Percentiles rank a stretch among this genome's conserved stretches.
Evolutionary conservation across 2,888 invertebrate species (phyloP).

Genomic region (Folsomia candida): DNA sequence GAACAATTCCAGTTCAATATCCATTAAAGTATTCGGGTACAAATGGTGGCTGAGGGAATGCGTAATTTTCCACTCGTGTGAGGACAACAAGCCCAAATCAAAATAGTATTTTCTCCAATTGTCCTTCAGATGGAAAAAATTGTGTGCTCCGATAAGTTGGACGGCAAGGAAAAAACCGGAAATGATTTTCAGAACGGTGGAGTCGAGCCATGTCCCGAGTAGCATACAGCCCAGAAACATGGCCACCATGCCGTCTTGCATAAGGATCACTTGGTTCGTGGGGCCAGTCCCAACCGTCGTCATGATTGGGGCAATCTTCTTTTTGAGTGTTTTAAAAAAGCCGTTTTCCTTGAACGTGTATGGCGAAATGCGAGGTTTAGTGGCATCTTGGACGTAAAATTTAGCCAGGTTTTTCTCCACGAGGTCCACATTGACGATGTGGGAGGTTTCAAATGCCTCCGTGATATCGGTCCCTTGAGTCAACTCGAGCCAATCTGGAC

Average conservation of each 20-base stretch:
- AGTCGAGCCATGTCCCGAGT: conserved; percentile 22
- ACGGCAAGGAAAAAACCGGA: conserved; percentile 43
- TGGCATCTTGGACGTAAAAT: conserved; percentile 46
- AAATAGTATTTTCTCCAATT: conserved; percentile 51
- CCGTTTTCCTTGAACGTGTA: conserved; percentile 51
- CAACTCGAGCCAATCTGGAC: conserved; percentile 67
- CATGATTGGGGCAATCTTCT: conserved; percentile 39
- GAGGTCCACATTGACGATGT: conserved; percentile 38
- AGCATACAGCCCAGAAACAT: conserved; percentile 23
- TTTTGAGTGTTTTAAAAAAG: conserved; percentile 51
- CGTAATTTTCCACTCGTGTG: conserved; percentile 51
- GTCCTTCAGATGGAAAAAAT: conserved; percentile 51
- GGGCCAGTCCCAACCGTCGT: conserved; percentile 44
- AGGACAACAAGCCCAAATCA: conserved; percentile 48
- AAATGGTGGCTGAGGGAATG: conserved; percentile 52
- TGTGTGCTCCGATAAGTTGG: conserved; percentile 48
- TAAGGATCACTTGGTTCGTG: conserved; percentile 25
- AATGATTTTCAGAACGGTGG: conserved; percentile 15
- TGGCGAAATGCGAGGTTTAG: conserved; percentile 49
- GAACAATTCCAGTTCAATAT: conserved; percentile 46
- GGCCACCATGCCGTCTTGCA: conserved; percentile 36
- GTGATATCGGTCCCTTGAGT: conserved; percentile 53
- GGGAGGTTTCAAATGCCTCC: conserved; percentile 53
- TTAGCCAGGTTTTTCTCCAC: conserved; percentile 44
- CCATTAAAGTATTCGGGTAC: conserved; percentile 51